Evolutionary conservation across 1,140 invertebrate species (phyloP).

Genomic region (Proctacanthus coquilletti): DNA sequence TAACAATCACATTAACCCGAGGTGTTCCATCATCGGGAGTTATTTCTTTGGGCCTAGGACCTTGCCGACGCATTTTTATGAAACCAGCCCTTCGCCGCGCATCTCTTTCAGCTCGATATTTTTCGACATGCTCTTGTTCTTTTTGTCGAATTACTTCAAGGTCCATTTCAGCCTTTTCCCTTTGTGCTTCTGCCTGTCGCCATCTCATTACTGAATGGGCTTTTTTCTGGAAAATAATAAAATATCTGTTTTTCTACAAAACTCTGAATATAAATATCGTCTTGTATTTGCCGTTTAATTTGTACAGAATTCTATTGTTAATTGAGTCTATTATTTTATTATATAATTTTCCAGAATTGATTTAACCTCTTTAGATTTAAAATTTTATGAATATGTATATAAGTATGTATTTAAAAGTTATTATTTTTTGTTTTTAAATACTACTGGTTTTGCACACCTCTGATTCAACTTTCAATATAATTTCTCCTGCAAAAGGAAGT

Average conservation of each 20-base stretch:
- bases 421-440: background rate
- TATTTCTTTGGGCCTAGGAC: constrained; percentile 37
- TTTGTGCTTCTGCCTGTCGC: constrained; percentile 38
- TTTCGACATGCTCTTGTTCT: constrained; percentile 45
- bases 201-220: constrained; percentile 53
- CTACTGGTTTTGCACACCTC: constrained; percentile 35
- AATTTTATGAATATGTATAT: background rate
- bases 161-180: constrained; percentile 45
- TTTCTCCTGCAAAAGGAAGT: constrained; percentile 73
- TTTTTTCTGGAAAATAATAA: constrained; percentile 34
- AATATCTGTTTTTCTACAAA: background rate
- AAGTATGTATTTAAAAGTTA: background rate
- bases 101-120: constrained; percentile 49
- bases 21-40: constrained; percentile 27
- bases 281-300: too few species aligned
- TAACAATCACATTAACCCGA: constrained; percentile 41
- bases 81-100: constrained; percentile 45
- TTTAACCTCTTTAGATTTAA: background rate
- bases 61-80: constrained; percentile 30
- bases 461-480: constrained; percentile 64
- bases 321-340: too few species aligned
- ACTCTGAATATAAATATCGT: background rate
- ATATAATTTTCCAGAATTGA: too few species aligned
- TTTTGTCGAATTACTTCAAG: constrained; percentile 46
- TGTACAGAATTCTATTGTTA: too few species aligned